Base-by-base conservation (phyloP, 2,888 invertebrate genomes). In the Epiblema foenella region DNA sequence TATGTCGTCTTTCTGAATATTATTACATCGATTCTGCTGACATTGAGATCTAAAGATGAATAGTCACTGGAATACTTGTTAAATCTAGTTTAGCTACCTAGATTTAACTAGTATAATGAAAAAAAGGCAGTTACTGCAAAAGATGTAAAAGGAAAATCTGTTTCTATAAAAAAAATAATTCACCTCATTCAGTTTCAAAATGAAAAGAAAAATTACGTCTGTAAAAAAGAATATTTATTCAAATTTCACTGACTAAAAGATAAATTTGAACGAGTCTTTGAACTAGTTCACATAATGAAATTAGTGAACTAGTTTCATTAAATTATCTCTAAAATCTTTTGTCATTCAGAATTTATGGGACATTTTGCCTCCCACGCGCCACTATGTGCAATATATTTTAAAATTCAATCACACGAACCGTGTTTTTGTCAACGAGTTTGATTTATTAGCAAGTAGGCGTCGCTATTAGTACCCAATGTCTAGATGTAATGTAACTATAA, bases 271-370 rank as follows among this genome's bases (percentile, higher is more conserved):
- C 42, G 39, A 12, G 59, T 20, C 52, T 39, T 29, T 42, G 33
- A 70, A 60, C 65, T 70, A 66, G 65, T 70, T 70, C 70, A 70
- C 59, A 59, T 46, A 52, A 59, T 70, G 54, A 66, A 70, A 70
- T 70, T 70, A 70, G 65, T 69, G 42, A 56, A 49, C 59, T 65
- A n/a, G n/a, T 63, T 63, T 39, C 54, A 58, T 65, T 42, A 65
- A 18, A 65, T 69, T 52, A 64, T 59, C 52, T 70, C 46, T 59
- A 54, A 59, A 64, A 54, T 60, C 65, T 70, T 65, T 70, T 65
- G 70, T 65, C 52, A 65, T 60, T 33, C 37, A 15, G 24, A 60
- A 70, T 70, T 70, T 66, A 70, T 66, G 52, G 52, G 42, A 39
- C 59, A 15, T 65, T 52, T 60, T 33, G 56, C 9, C 33, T 33